phyloP scores from a whole-genome alignment of 1,140 invertebrate genomes.

The Stenopsyche tienmushanensis region DNA sequence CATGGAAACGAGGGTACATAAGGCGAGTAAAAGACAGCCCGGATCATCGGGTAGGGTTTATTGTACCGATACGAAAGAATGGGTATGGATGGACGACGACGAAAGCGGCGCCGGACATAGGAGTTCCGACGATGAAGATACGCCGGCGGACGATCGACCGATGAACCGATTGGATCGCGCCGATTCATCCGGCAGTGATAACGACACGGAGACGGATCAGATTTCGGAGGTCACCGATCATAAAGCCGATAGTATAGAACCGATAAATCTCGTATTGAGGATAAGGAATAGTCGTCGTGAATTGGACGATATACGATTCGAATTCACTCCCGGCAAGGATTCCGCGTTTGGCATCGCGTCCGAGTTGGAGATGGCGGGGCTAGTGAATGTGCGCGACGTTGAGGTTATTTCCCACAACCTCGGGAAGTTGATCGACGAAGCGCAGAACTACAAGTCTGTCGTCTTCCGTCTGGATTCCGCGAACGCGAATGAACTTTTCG shows the following conservation, averaged over 20 bases:
- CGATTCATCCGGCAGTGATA: conserved; percentile 60
- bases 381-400: conserved; percentile 90
- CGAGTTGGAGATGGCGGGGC: conserved; percentile 90
- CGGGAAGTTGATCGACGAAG: conserved; percentile 83
- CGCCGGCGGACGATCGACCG: conserved; percentile 47
- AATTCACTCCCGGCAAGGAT: conserved; percentile 90
- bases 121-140: conserved; percentile 42
- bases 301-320: conserved; percentile 96
- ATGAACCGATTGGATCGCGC: conserved; percentile 58
- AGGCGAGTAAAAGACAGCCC: conserved; percentile 76
- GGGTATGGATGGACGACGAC: conserved; percentile 87
- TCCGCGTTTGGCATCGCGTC: conserved; percentile 91
- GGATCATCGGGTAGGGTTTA: conserved; percentile 86
- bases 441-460: conserved; percentile 41
- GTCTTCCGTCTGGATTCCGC: conserved; percentile 70
- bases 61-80: conserved; percentile 86
- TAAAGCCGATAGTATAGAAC: not conserved
- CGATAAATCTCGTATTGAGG: conserved; percentile 11
- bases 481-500: conserved; percentile 78
- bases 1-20: conserved; percentile 71
- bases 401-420: conserved; percentile 89
- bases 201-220: conserved; percentile 43
- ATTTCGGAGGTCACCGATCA: not conserved
- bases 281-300: conserved; percentile 79
- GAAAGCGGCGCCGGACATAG: conserved; percentile 46